Percentiles rank a stretch among this genome's conserved stretches.
Evolutionary conservation across 1,140 invertebrate genomes (phyloP).

Genomic region (Cryptotermes secundus): DNA sequence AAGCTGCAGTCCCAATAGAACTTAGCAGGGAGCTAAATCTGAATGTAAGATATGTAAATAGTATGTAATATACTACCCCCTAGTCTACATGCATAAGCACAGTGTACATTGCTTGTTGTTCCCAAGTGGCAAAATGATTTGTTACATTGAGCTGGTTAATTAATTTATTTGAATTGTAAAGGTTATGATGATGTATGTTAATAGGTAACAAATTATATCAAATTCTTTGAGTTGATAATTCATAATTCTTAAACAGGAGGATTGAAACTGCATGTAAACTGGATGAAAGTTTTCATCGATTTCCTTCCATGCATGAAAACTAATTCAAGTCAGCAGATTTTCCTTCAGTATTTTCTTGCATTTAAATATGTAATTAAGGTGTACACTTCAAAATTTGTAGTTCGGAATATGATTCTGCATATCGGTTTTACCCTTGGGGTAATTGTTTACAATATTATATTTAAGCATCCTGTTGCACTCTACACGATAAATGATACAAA

Average conservation of each 20-base stretch:
- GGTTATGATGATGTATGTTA: not conserved
- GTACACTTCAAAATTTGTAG: no score
- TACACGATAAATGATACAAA: no score
- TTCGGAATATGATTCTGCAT: no score
- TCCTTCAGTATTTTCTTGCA: not conserved
- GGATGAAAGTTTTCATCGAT: not conserved
- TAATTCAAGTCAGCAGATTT: not conserved
- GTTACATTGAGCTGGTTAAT: slow-evolving; percentile 6
- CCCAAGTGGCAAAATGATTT: not conserved
- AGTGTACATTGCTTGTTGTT: slow-evolving; percentile 13
- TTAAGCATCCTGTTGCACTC: no score
- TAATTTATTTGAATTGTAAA: slow-evolving; percentile 19
- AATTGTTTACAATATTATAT: no score
- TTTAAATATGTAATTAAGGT: no score
- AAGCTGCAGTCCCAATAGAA: not conserved
- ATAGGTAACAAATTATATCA: not conserved
- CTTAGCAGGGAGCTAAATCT: not conserved
- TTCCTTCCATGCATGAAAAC: not conserved
- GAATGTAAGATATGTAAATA: slow-evolving; percentile 12
- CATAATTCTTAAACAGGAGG: not conserved
- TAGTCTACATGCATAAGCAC: slow-evolving; percentile 11
- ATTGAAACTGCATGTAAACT: not conserved
- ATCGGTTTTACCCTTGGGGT: no score
- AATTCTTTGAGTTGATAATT: not conserved
- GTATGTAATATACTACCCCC: slow-evolving; percentile 18